Conservation (phyloP, 2,113 vertebrate genomes). For the Neolamprologus fasciatus region DNA sequence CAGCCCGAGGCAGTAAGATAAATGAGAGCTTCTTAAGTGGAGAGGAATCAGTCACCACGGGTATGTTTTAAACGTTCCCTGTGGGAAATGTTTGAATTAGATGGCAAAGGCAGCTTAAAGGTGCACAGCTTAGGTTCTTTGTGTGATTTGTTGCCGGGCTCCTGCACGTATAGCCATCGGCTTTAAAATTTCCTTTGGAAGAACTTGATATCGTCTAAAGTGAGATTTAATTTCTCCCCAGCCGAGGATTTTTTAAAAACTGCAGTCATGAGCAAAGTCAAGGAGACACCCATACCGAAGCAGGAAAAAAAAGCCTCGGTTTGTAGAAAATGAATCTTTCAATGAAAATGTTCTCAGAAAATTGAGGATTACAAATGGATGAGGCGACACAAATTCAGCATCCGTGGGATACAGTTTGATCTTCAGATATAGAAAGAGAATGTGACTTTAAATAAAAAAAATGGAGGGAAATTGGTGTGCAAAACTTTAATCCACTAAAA, state of each 20-base stretch:
- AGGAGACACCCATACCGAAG: not conserved
- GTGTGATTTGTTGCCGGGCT: constrained; percentile 2
- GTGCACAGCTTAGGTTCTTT: not conserved
- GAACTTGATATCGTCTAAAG: constrained; percentile 30
- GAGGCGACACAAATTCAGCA: not conserved
- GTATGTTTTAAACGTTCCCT: constrained; percentile 24
- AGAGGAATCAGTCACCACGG: constrained; percentile 27
- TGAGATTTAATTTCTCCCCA: constrained; percentile 23
- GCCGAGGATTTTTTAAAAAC: constrained; percentile 21
- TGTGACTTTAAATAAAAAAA: not conserved
- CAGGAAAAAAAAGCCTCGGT: not conserved
- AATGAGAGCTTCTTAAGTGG: constrained; percentile 20
- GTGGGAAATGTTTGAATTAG: constrained; percentile 26
- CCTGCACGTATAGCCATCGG: not conserved
- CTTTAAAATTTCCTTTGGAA: constrained; percentile 2
- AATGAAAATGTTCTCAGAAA: not conserved
- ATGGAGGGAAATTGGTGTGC: not conserved
- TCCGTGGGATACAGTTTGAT: not conserved
- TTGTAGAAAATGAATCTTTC: constrained; percentile 15
- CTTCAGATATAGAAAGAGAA: not conserved
- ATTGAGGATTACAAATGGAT: constrained; percentile 17
- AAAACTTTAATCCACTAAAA: not conserved
- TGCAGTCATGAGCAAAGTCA: constrained; percentile 34
- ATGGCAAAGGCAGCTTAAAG: constrained; percentile 13
- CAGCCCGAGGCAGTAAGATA: not conserved